Conservation (phyloP, 1,140 invertebrate genomes). For the Caenorhabditis tropicalis region DNA sequence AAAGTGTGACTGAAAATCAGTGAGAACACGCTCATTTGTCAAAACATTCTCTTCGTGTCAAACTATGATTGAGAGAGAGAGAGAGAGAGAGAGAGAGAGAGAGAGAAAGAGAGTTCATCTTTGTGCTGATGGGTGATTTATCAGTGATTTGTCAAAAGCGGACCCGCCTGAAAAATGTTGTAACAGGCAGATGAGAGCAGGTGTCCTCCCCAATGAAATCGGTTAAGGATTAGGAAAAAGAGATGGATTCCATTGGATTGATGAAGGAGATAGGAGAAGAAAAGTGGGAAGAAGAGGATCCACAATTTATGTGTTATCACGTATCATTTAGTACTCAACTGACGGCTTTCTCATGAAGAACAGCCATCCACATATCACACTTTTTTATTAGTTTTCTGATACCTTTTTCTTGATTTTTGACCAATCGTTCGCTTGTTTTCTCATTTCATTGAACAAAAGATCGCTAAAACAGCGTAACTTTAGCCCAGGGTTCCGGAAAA, state of each 20-base stretch:
- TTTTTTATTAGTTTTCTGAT: conserved; percentile 6
- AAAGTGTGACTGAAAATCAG: background rate
- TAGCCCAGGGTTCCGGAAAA: background rate
- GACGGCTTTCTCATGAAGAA: background rate
- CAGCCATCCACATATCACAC: background rate
- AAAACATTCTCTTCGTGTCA: conserved; percentile 22
- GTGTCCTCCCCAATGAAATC: background rate
- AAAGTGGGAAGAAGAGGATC: background rate
- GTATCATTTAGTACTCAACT: conserved; percentile 6
- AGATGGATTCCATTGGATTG: background rate
- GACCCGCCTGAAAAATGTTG: conserved; percentile 7
- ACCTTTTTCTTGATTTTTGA: conserved; percentile 19
- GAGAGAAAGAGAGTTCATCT: background rate
- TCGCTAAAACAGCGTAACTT: background rate
- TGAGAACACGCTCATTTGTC: conserved; percentile 18
- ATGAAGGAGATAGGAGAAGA: background rate
- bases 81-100: too few relatives aligned
- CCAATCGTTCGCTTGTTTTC: background rate
- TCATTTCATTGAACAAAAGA: background rate
- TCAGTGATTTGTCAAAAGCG: conserved; percentile 28
- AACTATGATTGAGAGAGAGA: too few relatives aligned
- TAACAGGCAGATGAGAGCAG: conserved; percentile 36
- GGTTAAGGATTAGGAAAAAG: conserved; percentile 5
- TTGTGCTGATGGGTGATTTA: background rate
- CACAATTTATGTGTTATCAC: conserved; percentile 43